Percentiles rank a stretch among this genome's conserved stretches.
These are phyloP conservation scores for Paradoxurus hermaphroditus DNA, from an alignment of 2,113 vertebrate species.

Conservation along the genomic window DNA sequence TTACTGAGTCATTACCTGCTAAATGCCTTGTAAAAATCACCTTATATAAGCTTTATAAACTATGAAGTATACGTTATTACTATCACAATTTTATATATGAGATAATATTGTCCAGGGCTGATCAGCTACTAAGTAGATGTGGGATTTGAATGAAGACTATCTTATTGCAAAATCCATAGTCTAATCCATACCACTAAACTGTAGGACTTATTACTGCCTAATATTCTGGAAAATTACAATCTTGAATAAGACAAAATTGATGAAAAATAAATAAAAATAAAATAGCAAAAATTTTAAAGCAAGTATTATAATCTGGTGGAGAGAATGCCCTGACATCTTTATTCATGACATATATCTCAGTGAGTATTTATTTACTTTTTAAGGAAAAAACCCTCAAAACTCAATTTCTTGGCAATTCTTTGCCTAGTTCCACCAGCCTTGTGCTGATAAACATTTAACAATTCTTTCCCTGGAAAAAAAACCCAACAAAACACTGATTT, in stretches of 20 bases:
- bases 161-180: neutral
- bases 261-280: conserved; percentile 13
- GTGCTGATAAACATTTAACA: neutral
- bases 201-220: neutral
- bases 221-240: neutral
- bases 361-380: neutral
- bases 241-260: neutral
- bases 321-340: neutral
- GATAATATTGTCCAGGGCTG: neutral
- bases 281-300: neutral
- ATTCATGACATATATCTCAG: neutral
- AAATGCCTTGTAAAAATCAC: neutral
- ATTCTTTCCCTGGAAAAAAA: neutral
- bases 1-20: neutral
- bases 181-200: neutral
- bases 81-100: neutral
- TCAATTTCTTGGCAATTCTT: neutral
- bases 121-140: neutral
- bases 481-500: neutral
- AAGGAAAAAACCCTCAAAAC: neutral
- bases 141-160: conserved; percentile 20
- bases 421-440: neutral
- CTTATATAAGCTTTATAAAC: neutral
- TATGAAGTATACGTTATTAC: neutral
- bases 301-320: neutral